Evolutionary conservation across 2,113 vertebrate genomes (phyloP).

Genomic region (Pampusana beccarii): DNA sequence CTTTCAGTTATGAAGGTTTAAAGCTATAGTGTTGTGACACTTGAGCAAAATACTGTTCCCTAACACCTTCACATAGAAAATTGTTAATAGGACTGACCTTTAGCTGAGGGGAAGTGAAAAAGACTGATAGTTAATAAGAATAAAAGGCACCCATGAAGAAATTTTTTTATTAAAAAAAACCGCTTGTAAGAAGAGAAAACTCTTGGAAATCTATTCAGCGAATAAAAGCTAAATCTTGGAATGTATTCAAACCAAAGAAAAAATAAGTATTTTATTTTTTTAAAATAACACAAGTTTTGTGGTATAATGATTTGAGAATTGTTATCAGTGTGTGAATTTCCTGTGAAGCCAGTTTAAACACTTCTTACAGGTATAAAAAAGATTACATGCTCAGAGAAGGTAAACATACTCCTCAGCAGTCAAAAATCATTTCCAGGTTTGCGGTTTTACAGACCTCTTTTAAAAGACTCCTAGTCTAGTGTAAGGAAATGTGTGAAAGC

Average conservation of each 20-base stretch:
- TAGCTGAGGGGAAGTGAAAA: constrained; percentile 38
- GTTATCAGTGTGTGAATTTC: background rate
- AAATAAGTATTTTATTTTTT: background rate
- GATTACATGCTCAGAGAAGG: background rate
- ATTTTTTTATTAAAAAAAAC: background rate
- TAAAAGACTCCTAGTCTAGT: background rate
- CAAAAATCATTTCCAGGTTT: background rate
- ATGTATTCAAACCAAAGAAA: background rate
- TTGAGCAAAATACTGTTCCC: background rate
- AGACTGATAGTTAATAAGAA: background rate
- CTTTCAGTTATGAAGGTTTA: background rate
- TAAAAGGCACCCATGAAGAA: background rate
- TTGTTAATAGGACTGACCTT: constrained; percentile 49
- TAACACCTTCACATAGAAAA: background rate
- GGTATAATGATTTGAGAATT: background rate
- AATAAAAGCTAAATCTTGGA: background rate
- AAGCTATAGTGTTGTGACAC: background rate
- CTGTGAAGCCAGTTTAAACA: background rate
- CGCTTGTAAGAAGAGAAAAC: background rate
- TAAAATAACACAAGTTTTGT: background rate
- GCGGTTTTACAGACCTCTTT: background rate
- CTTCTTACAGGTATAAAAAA: background rate
- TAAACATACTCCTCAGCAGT: background rate
- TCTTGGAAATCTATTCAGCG: background rate
- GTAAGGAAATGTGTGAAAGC: background rate